Evolutionary conservation across 1,140 invertebrate genomes (phyloP).

Genomic region (Drosophila murphyi): DNA sequence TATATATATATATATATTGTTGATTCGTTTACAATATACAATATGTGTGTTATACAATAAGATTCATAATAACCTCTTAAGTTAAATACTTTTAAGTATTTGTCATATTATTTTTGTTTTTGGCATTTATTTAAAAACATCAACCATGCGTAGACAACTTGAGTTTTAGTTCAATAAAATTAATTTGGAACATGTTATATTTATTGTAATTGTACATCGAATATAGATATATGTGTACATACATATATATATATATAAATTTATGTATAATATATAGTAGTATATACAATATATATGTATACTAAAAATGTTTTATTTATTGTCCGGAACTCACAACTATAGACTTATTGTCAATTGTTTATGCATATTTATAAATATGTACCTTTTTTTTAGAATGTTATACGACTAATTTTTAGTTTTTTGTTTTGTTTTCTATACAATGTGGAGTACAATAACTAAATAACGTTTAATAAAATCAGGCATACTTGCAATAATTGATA

Average conservation of each 20-base stretch:
- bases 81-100: conserved; percentile 13
- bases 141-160: conserved; percentile 73
- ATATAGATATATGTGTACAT: background rate
- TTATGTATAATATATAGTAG: conserved; percentile 13
- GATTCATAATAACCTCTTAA: conserved; percentile 36
- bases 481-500: conserved; percentile 9
- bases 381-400: background rate
- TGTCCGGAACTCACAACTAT: conserved; percentile 58
- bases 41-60: conserved; percentile 58
- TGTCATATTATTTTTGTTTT: conserved; percentile 23
- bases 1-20: no score
- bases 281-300: conserved; percentile 17
- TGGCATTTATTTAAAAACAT: conserved; percentile 45
- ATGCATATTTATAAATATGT: conserved; percentile 4
- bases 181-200: conserved; percentile 4
- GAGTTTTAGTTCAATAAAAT: conserved; percentile 11
- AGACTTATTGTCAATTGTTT: conserved; percentile 44
- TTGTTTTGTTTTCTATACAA: background rate
- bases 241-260: conserved; percentile 9
- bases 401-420: background rate
- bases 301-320: conserved; percentile 44
- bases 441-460: conserved; percentile 18
- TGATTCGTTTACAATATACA: conserved; percentile 46
- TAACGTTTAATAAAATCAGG: conserved; percentile 21
- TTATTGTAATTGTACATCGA: conserved; percentile 3